Conservation (phyloP, 2,113 vertebrate genomes). For the Tapirus terrestris region DNA sequence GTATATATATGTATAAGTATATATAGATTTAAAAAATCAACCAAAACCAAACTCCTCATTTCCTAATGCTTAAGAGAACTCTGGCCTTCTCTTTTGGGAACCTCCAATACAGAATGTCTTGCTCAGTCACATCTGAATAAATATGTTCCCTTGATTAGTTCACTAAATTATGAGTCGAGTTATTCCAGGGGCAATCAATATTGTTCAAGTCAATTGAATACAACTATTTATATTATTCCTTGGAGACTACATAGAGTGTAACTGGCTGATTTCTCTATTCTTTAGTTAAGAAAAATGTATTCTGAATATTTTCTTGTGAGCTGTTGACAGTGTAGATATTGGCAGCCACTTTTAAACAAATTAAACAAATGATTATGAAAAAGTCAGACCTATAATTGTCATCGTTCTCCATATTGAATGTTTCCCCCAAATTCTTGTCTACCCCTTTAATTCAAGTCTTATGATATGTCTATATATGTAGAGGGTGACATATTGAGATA, state of each 20-base stretch:
- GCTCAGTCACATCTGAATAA: neutral
- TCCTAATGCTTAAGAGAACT: neutral
- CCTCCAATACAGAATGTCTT: neutral
- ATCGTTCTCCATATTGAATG: neutral
- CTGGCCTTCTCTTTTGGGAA: neutral
- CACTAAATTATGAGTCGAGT: neutral
- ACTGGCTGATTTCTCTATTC: neutral
- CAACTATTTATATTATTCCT: neutral
- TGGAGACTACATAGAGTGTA: neutral
- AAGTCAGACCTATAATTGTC: neutral
- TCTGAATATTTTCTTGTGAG: neutral
- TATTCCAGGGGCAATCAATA: neutral
- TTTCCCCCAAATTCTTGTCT: neutral
- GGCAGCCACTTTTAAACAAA: neutral
- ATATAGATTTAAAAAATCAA: neutral
- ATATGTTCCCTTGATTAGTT: neutral
- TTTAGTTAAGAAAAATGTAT: neutral
- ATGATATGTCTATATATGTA: neutral
- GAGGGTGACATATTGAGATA: neutral
- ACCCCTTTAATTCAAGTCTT: neutral
- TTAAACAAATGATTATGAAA: neutral
- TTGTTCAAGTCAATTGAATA: accelerated
- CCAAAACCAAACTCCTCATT: neutral
- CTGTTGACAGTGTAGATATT: neutral
- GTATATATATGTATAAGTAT: neutral